Conservation (phyloP, 2,888 invertebrate genomes). For the Nemotelus nigrinus region DNA sequence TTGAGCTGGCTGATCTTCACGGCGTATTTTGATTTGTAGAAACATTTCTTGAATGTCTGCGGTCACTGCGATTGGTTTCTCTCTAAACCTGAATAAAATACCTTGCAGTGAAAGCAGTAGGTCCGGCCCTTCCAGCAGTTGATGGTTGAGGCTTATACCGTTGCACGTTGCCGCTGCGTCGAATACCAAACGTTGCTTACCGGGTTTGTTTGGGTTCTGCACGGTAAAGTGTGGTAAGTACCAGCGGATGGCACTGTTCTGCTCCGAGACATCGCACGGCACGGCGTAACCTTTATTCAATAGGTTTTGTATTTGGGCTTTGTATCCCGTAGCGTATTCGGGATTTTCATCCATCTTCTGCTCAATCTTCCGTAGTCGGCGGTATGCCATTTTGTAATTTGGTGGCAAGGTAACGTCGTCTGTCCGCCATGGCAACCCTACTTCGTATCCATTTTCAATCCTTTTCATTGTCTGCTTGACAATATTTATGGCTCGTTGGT, state of each 20-base stretch:
- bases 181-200: too few relatives aligned
- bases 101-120: too few relatives aligned
- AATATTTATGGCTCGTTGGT: conserved; percentile 10
- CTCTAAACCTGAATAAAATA: not conserved
- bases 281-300: not conserved
- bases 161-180: too few relatives aligned
- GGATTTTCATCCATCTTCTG: not conserved
- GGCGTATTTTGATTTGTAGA: too few relatives aligned
- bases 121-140: not conserved
- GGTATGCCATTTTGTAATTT: not conserved
- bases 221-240: not conserved
- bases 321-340: not conserved
- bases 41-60: not conserved
- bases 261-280: not conserved
- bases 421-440: not conserved
- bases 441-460: too few relatives aligned
- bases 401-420: not conserved
- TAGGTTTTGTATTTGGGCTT: not conserved
- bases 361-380: not conserved
- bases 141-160: too few relatives aligned
- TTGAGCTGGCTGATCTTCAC: too few relatives aligned
- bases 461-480: not conserved
- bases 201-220: too few relatives aligned
- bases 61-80: not conserved
- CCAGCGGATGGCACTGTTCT: not conserved